Percentiles rank a stretch among this genome's conserved stretches.
phyloP scores from a whole-genome alignment of 2,888 invertebrate species.

The Ectemnius lituratus region DNA sequence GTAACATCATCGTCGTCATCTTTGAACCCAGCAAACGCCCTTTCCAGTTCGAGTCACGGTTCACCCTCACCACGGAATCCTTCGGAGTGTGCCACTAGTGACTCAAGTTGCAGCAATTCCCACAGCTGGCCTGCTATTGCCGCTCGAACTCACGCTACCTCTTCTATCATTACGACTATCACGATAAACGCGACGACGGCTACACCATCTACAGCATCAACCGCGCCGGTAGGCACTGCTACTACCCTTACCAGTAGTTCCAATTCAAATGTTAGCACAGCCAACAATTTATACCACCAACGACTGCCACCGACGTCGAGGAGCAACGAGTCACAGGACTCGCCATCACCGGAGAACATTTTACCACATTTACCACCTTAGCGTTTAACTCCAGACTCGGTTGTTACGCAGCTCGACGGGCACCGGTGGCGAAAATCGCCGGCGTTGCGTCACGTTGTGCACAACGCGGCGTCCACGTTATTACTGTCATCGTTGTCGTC shows the following conservation, averaged over 20 bases:
- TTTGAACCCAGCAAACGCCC: conserved; percentile 32
- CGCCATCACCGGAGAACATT: conserved; percentile 72
- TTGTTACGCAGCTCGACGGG: conserved; percentile 45
- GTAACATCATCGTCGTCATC: conserved; percentile 38
- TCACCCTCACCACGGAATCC: conserved; percentile 43
- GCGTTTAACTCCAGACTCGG: conserved; percentile 60
- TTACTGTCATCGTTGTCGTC: conserved; percentile 53
- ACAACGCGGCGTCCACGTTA: conserved; percentile 40
- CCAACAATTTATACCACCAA: conserved; percentile 54
- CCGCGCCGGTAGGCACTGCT: conserved; percentile 41
- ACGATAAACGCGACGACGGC: conserved; percentile 54
- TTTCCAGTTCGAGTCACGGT: conserved; percentile 46
- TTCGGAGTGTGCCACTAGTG: conserved; percentile 48
- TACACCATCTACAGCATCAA: conserved; percentile 37
- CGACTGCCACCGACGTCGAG: conserved; percentile 55
- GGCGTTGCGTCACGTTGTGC: conserved; percentile 34
- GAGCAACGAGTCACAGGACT: conserved; percentile 61
- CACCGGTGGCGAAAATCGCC: conserved; percentile 49
- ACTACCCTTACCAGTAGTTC: conserved; percentile 54
- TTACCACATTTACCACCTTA: conserved; percentile 75
- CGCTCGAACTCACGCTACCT: conserved; percentile 55
- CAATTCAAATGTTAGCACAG: conserved; percentile 30
- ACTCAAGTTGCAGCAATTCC: conserved; percentile 42
- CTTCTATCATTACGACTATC: conserved; percentile 56
- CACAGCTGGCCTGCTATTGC: conserved; percentile 44